Evolutionary conservation across 2,888 invertebrate species (phyloP), one percentile per base, ranked within the genome.

Genomic region (Ormyrus nitidulus): DNA sequence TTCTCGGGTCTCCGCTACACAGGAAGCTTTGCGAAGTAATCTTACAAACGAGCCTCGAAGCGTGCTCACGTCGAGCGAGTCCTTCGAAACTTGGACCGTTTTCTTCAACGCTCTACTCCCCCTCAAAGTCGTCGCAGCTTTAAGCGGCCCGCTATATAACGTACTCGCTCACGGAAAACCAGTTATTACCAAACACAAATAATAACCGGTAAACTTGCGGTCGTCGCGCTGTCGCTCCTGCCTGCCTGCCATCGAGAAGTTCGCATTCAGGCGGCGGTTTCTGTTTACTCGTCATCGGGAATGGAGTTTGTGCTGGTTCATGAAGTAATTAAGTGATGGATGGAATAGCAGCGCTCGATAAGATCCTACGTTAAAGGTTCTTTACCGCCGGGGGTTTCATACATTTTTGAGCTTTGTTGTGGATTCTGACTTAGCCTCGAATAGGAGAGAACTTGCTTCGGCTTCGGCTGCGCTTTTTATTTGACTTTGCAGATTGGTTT

Each of bases 131-230:
- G n/a, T 11, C 73, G 56, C 64, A 64, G 73, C 75, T 66, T 71
- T 66, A 79, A 65, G 59, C 71, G 58, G n/a, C 13, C 8, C 51
- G 6, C 54, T 51, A 76, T 69, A 73, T 69, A 69, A 49, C 54
- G 49, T 58, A 56, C 77, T 77, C 51, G 2, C 34, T 73, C 11
- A 53, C 65, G 71, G 71, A 75, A 78, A 69, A 71, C 62, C 48
- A 51, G 81, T 81, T 81, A 81, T 81, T 78, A 81, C 71, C 78
- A 78, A 81, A 78, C 56, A 81, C 75, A 81, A 81, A 81, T 81
- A 81, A 81, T 78, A 78, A 81, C 56, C 58, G 72, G 53, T 78
- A 75, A 78, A 81, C 66, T 81, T 78, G 65, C 13, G 73, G 70
- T 73, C 64, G 46, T 54, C 58, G 34, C 46, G 34, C 46, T 34